These are phyloP conservation scores for Chaetodon trifasciatus DNA, from an alignment of 2,797 vertebrate genomes.

Conservation along the genomic window DNA sequence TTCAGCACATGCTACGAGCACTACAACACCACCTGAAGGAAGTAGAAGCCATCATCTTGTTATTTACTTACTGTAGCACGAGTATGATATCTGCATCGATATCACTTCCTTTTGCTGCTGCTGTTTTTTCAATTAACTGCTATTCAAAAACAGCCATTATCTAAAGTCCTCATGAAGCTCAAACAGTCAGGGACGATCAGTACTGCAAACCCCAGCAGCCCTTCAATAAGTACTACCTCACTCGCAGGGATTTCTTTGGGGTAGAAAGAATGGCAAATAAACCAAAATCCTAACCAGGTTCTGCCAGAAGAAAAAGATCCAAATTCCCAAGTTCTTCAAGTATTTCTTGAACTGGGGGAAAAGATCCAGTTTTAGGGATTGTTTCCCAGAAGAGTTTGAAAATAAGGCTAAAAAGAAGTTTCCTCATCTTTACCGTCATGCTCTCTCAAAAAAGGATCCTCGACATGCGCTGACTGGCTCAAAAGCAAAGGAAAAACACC, in stretches of 20 bases:
- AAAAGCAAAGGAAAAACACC: constrained; percentile 8
- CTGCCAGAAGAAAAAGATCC: not conserved
- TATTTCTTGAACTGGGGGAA: not conserved
- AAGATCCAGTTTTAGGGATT: not conserved
- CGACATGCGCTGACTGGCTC: not conserved
- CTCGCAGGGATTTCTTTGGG: constrained; percentile 62
- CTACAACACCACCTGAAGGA: constrained; percentile 73
- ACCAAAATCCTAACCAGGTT: constrained; percentile 51
- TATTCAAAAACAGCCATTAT: constrained; percentile 14
- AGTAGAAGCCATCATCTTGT: constrained; percentile 73
- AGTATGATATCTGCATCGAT: constrained; percentile 49
- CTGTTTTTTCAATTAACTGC: constrained; percentile 24
- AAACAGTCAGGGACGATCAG: constrained; percentile 51
- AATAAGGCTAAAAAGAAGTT: constrained; percentile 29
- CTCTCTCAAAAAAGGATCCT: not conserved
- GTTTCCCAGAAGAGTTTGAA: constrained; percentile 6
- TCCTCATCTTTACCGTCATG: constrained; percentile 13
- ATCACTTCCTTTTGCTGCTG: constrained; percentile 59
- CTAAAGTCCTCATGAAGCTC: constrained; percentile 27
- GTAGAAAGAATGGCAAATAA: constrained; percentile 44
- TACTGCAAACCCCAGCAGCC: constrained; percentile 63
- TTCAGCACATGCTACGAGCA: constrained; percentile 5
- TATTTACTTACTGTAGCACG: constrained; percentile 67
- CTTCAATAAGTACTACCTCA: constrained; percentile 76
- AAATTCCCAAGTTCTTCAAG: not conserved